Conservation (phyloP, 2,797 vertebrate species). For the Tragopan temminckii region DNA sequence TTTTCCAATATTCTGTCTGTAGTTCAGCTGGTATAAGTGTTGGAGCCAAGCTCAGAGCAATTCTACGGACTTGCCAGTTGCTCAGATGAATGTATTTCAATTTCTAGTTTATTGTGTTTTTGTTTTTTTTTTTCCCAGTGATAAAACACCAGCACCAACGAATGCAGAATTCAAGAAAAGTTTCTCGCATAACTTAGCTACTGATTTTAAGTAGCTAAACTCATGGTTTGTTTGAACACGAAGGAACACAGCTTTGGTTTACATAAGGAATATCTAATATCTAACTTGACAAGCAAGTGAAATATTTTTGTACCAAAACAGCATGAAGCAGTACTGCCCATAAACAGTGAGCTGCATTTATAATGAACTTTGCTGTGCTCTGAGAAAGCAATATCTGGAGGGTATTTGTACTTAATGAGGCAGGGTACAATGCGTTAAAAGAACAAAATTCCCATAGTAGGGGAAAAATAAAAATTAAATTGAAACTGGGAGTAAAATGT, state of each 20-base stretch:
- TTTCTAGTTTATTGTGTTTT: background rate
- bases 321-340: background rate
- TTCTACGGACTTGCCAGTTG: background rate
- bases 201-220: constrained; percentile 54
- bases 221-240: constrained; percentile 54
- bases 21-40: background rate
- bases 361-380: constrained; percentile 64
- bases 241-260: constrained; percentile 63
- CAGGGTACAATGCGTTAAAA: constrained; percentile 67
- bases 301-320: constrained; percentile 50
- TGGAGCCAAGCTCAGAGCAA: background rate
- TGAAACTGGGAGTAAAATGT: background rate
- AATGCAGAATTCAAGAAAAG: constrained; percentile 18
- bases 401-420: constrained; percentile 60
- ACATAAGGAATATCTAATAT: constrained; percentile 67
- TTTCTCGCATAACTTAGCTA: constrained; percentile 1
- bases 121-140: background rate
- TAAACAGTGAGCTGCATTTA: constrained; percentile 60
- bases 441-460: constrained; percentile 48
- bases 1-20: background rate
- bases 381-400: constrained; percentile 64
- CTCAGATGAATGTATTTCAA: background rate
- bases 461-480: background rate
- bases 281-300: constrained; percentile 56
- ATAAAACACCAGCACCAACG: constrained; percentile 15